Evolutionary conservation across 2,113 vertebrate species (phyloP), one percentile per base, ranked within the genome.

Genomic region (Pseudopipra pipra): DNA sequence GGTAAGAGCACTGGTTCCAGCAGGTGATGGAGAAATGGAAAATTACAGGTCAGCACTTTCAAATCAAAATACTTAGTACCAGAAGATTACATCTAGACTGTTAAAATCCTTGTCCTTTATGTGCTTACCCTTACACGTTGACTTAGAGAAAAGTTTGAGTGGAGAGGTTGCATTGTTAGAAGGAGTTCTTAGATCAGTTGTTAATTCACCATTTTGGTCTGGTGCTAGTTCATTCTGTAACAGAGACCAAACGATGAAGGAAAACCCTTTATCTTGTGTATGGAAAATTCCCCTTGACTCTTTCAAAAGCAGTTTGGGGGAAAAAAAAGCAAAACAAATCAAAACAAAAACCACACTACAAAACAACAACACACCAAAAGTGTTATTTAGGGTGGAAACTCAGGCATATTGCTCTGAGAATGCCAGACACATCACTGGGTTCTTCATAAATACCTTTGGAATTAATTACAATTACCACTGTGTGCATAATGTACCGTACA

Each of bases 361-460:
- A 33, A 56, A 1, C 0, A n/a, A 14, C 6, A 15, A 43, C 3
- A 75, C 51, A 28, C 5, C 4, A 4, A 30, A 44, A 63, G 3
- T 35, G 1, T 14, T 78, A 2, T 23, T 82, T 89, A 46, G 6
- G 33, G 28, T 62, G 19, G 25, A 88, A 92, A 86, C 22, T 17
- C 76, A 28, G 33, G 4, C 16, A 66, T 77, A 62, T 35, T 88
- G 12, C 22, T 49, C 12, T 93, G 22, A 86, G 37, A 93, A 83
- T 70, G 37, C 59, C 83, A n/a, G 62, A 62, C 14, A 88, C n/a
- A 58, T 55, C 4, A 90, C 51, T 54, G 2, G 13, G 30, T 80
- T 66, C 24, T 77, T 90, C 81, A 51, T 51, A 84, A 89, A 71
- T 47, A 62, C 21, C 11, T 81, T 90, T 74, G 24, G 23, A 96